Evolutionary conservation across 2,888 invertebrate species (phyloP).

Genomic region (Bellardia pandia): DNA sequence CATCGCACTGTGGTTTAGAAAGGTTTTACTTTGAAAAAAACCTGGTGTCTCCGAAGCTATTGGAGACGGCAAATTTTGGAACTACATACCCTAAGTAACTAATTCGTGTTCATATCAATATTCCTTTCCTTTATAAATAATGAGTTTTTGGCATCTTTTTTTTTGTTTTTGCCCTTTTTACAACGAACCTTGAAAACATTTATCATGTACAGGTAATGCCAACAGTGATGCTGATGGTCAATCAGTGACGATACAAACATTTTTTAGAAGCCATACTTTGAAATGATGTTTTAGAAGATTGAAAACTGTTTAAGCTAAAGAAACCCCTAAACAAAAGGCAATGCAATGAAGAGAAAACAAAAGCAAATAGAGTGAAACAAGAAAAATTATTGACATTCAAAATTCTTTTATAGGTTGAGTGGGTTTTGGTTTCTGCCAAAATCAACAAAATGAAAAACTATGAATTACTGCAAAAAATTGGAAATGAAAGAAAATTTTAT

Average conservation of each 20-base stretch:
- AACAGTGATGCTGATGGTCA: constrained; percentile 33
- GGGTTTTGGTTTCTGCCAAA: constrained; percentile 3
- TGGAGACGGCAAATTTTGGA: too few relatives aligned
- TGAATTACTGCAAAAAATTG: not conserved
- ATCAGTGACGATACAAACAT: constrained; percentile 35
- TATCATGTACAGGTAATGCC: constrained; percentile 17
- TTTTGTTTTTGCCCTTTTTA: too few relatives aligned
- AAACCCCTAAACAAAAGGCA: not conserved
- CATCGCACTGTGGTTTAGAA: too few relatives aligned
- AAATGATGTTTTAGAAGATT: constrained; percentile 2
- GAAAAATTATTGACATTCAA: constrained; percentile 39
- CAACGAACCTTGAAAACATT: constrained; percentile 6
- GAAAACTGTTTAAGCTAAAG: constrained; percentile 37
- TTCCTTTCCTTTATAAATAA: not conserved
- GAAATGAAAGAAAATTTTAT: not conserved
- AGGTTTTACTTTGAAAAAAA: too few relatives aligned
- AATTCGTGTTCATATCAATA: too few relatives aligned
- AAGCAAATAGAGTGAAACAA: constrained; percentile 3
- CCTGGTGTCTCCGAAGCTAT: too few relatives aligned
- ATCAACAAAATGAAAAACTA: not conserved
- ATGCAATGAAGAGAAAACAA: not conserved
- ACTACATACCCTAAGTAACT: too few relatives aligned
- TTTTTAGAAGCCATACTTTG: not conserved
- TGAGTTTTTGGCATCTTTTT: constrained; percentile 14
- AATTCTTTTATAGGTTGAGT: constrained; percentile 20